Evolutionary conservation across 1,140 invertebrate species (phyloP), one percentile per base, ranked within the genome.

Genomic region (Penaeus chinensis): DNA sequence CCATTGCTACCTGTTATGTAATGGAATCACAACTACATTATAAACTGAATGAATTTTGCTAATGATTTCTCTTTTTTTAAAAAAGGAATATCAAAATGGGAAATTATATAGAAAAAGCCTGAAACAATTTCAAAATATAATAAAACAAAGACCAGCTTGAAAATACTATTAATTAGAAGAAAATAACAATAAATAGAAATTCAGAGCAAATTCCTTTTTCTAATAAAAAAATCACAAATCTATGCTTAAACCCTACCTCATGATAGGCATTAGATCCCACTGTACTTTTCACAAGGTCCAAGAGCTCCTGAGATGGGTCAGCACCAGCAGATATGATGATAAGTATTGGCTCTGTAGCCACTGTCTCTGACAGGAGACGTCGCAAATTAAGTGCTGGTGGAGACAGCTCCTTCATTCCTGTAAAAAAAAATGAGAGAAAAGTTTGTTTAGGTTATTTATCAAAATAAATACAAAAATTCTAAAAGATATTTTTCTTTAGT

Each of bases 291-390:
- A 95, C 95, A 42, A 96, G 91, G 78, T 95, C 94, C 86, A 93
- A 92, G 20, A 97, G 92, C 91, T 97, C 96, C 80, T 94, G 94
- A 2, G 95, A 95, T n/a, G 97, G 97, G 94, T 98, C 97, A 81
- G 95, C 94, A 81, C 96, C 96, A 62, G 95, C 93, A 90, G 94
- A 94, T 89, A 94, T 95, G 42, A 98, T 93, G 63, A 98, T 93
- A 19, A 98, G 92, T 83, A 98, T 94, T 1, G 96, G 96, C 91
- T 96, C 95, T 10, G 91, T 91, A 0, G 93, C 81, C 18, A 92
- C 90, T 0, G 95, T 94, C 91, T 96, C 95, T 27, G 92, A 91
- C 80, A 93, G 93, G 32, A 96, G 90, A 88, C 94, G 92, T 81
- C 93, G 92, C 65, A 96, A 92, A 90, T 94, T 95, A 13, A 95